A percentile compares a stretch with the other conserved stretches of the same genome.
These are phyloP conservation scores for Dysdera silvatica DNA, from an alignment of 1,140 invertebrate genomes.

Conservation along the genomic window DNA sequence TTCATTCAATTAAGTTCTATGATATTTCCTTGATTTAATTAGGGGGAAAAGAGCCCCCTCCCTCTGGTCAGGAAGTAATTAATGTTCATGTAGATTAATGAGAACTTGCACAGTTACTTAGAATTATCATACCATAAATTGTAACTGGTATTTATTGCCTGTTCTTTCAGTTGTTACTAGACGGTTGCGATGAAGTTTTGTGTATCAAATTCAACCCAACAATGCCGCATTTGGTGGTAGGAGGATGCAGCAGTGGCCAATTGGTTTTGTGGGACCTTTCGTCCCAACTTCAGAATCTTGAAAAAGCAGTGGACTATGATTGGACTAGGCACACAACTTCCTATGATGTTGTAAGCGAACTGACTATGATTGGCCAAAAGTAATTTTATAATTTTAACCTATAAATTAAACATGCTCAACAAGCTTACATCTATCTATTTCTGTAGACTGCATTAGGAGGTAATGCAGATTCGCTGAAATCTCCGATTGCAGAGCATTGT, in stretches of 20 bases:
- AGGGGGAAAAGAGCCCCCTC: no score
- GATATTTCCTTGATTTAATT: no score
- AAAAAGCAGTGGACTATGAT: constrained; percentile 38
- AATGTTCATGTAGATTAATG: no score
- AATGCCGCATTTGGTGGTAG: constrained; percentile 45
- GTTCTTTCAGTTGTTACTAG: constrained; percentile 43
- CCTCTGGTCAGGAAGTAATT: no score
- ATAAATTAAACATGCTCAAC: no score
- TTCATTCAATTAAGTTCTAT: no score
- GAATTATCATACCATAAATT: neutral
- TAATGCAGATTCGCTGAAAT: no score
- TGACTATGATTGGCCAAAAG: constrained; percentile 39
- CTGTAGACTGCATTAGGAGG: no score
- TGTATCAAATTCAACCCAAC: constrained; percentile 46
- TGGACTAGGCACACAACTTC: no score
- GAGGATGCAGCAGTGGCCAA: constrained; percentile 50
- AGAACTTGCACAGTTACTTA: no score
- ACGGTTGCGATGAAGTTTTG: constrained; percentile 47
- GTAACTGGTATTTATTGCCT: neutral
- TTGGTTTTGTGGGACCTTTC: constrained; percentile 49
- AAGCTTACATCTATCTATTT: no score
- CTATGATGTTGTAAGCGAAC: no score
- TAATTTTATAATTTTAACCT: neutral
- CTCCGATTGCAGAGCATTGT: constrained; percentile 40
- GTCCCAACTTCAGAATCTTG: constrained; percentile 42